phyloP scores from a whole-genome alignment of 2,113 vertebrate species.

The Chionis minor region DNA sequence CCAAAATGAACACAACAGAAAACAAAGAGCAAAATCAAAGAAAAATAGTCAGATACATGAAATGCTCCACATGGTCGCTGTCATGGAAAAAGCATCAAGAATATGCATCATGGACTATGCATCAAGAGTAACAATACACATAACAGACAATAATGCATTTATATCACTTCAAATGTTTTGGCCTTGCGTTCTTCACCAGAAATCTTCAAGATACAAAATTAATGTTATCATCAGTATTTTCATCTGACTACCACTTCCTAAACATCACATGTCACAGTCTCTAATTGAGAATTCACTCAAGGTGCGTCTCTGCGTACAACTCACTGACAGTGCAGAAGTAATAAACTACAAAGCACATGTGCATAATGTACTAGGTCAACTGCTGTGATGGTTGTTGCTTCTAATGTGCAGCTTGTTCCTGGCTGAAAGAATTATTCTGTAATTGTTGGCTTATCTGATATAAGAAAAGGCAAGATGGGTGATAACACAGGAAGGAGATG shows the following conservation, averaged over 20 bases:
- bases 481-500: neutral
- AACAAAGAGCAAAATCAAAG: neutral
- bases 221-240: neutral
- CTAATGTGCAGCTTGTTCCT: neutral
- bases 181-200: neutral
- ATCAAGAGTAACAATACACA: neutral
- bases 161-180: neutral
- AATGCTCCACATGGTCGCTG: neutral
- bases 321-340: neutral
- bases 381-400: neutral
- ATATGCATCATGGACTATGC: neutral
- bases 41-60: neutral
- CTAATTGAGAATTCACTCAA: neutral
- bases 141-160: neutral
- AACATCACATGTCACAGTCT: neutral
- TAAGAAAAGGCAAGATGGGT: neutral
- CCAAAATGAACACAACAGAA: neutral
- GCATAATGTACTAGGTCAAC: neutral
- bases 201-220: neutral
- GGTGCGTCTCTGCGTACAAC: neutral
- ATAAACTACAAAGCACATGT: neutral
- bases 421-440: neutral
- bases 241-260: neutral
- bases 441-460: neutral
- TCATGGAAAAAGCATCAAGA: neutral